Base-by-base conservation (phyloP, 2,113 vertebrate species). In the Forbesichthys agassizii region DNA sequence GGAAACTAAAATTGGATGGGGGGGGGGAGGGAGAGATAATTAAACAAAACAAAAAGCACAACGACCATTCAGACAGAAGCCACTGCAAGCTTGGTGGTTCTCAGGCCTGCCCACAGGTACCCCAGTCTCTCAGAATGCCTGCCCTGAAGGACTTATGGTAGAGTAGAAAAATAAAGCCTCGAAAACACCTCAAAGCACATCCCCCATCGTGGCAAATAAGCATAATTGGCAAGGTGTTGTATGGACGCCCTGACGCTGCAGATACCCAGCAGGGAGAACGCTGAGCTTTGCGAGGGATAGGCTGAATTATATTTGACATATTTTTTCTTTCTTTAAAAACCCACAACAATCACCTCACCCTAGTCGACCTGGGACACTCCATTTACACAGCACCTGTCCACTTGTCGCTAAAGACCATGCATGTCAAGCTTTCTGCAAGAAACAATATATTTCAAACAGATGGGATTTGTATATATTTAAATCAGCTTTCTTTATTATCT, bases 361-460 rank as follows among this genome's bases (percentile, higher is more conserved):
- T 78, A 71, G 80, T 81, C 71, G 18, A 71, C 64, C 78, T 68
- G 7, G 64, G 81, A 82, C 78, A 74, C 83, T 75, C 79, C 75
- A 83, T 88, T 89, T 80, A 79, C 84, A 84, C 77, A 74, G 82
- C 77, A 83, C 65, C 85, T 83, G 75, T 77, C 71, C 79, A 78
- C 84, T 87, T 82, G 85, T 70, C 74, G 64, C 69, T 75, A 18
- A 82, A 77, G 66, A 67, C 72, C 68, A 75, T 79, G 63, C 78
- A 78, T 67, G 68, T 75, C 82, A 78, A 62, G 79, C 70, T 72
- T 85, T 78, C 70, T 90, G 83, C 88, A 90, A 89, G 80, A 77
- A 70, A 79, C 76, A 86, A 80, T 18, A 67, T 54, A 83, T 81
- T 91, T 89, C 88, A 80, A 85, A 42, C 36, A 42, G 5, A 42